phyloP scores from a whole-genome alignment of 2,888 invertebrate genomes.

The Polyommatus icarus region DNA sequence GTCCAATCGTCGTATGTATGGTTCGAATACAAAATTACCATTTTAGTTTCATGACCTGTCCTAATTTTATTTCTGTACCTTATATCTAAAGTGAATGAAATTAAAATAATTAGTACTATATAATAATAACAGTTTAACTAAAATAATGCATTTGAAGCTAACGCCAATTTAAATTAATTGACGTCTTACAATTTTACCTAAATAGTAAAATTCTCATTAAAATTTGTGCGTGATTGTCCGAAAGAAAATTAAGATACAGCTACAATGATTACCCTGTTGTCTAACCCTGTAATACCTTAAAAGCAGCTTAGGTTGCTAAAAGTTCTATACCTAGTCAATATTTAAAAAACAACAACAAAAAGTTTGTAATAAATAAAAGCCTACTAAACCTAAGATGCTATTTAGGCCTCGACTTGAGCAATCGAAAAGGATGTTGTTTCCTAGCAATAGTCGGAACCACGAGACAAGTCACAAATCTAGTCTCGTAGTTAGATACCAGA shows the following conservation, averaged over 20 bases:
- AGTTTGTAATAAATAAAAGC: background rate
- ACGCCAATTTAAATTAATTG: background rate
- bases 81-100: background rate
- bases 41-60: conserved; percentile 3
- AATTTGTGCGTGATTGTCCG: background rate
- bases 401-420: background rate
- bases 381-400: background rate
- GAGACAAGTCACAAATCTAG: too few species aligned
- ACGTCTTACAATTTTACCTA: background rate
- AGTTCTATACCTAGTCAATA: background rate
- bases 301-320: background rate
- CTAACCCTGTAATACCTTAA: background rate
- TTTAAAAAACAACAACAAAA: background rate
- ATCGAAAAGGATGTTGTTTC: background rate
- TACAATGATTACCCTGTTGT: background rate
- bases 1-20: background rate
- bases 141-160: background rate
- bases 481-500: too few species aligned
- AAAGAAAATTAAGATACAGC: conserved; percentile 3
- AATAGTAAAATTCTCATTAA: background rate
- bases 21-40: background rate
- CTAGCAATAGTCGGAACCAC: background rate
- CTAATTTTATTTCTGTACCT: conserved; percentile 5
- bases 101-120: background rate
- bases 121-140: background rate